phyloP scores from a whole-genome alignment of 2,888 invertebrate species.

The Caenorhabditis wallacei region DNA sequence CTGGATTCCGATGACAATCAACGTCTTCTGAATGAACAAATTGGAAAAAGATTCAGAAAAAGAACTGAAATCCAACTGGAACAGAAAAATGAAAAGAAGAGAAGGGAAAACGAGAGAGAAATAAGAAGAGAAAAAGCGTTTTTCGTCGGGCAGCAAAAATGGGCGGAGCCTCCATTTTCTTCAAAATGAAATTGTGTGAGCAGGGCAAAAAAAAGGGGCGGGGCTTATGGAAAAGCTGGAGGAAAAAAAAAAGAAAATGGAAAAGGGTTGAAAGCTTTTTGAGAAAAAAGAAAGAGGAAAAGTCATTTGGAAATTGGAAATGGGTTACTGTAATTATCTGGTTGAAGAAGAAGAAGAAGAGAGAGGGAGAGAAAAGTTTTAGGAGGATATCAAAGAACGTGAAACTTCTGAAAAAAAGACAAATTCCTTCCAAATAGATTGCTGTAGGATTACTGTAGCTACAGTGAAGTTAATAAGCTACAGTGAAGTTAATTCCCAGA shows the following conservation, averaged over 20 bases:
- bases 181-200: slow-evolving; percentile 42
- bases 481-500: too few relatives aligned
- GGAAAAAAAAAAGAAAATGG: slow-evolving; percentile 1
- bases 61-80: slow-evolving; percentile 1
- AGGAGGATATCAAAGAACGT: too few relatives aligned
- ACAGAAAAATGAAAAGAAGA: slow-evolving; percentile 10
- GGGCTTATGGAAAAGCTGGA: slow-evolving; percentile 23
- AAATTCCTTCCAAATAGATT: too few relatives aligned
- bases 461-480: too few relatives aligned
- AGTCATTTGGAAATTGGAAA: slow-evolving; percentile 2
- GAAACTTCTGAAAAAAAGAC: not conserved
- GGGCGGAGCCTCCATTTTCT: slow-evolving; percentile 45
- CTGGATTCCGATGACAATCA: slow-evolving; percentile 36
- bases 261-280: slow-evolving; percentile 16
- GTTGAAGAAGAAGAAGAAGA: not conserved
- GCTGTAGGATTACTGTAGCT: too few relatives aligned
- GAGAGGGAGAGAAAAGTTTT: slow-evolving; percentile 4
- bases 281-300: not conserved
- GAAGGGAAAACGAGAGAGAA: slow-evolving; percentile 25
- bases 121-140: slow-evolving; percentile 22
- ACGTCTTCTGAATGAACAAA: slow-evolving; percentile 14
- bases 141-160: slow-evolving; percentile 31
- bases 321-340: slow-evolving; percentile 15
- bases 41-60: not conserved
- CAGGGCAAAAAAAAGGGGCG: slow-evolving; percentile 33